These are phyloP conservation scores for Lysandra bellargus DNA, from an alignment of 2,888 invertebrate genomes.

Conservation along the genomic window DNA sequence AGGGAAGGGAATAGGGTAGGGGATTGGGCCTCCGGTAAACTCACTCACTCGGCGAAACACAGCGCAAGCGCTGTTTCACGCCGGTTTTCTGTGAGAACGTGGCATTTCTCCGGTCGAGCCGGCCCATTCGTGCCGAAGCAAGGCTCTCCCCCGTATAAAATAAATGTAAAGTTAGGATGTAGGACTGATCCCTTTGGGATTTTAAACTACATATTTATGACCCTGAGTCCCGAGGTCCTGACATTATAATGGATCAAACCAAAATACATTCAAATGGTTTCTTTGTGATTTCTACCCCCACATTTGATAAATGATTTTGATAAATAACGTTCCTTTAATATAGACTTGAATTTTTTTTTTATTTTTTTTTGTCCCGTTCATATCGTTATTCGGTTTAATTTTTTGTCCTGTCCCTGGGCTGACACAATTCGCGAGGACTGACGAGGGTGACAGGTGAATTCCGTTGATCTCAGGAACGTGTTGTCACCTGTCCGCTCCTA, in stretches of 20 bases:
- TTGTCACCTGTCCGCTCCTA: conserved; percentile 25
- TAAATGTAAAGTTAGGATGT: too few relatives aligned
- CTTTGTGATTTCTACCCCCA: neutral
- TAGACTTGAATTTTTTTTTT: neutral
- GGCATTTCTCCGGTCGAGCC: too few relatives aligned
- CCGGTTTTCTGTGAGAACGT: too few relatives aligned
- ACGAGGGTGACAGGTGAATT: conserved; percentile 20
- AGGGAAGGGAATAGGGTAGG: too few relatives aligned
- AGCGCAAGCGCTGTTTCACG: too few relatives aligned
- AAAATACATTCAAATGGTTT: neutral
- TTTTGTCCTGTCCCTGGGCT: neutral
- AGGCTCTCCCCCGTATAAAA: too few relatives aligned
- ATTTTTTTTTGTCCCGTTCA: neutral
- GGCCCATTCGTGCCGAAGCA: too few relatives aligned
- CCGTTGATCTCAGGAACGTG: conserved; percentile 7
- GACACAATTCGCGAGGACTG: conserved; percentile 11
- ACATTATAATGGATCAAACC: neutral
- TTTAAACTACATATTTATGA: neutral
- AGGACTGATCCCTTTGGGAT: neutral
- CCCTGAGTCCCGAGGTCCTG: neutral
- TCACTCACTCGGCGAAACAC: too few relatives aligned
- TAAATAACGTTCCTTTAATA: neutral
- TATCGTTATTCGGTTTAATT: neutral
- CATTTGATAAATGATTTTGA: neutral
- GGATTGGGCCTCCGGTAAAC: too few relatives aligned